These are phyloP conservation scores for Columba guinea DNA, from an alignment of 2,797 vertebrate genomes.

Conservation along the genomic window DNA sequence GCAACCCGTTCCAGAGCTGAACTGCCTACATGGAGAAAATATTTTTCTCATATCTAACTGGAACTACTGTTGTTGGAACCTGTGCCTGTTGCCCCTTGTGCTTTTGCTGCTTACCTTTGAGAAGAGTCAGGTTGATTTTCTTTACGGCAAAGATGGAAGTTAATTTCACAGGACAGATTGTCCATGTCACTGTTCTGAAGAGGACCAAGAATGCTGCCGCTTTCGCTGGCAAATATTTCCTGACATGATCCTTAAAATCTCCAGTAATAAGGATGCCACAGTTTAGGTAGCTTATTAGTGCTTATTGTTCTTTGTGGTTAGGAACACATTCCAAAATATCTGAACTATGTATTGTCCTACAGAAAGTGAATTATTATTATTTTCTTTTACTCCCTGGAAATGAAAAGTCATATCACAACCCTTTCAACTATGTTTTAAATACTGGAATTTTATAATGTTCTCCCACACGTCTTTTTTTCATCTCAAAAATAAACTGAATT, in stretches of 20 bases:
- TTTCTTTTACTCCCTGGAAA: not conserved
- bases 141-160: not conserved
- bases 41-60: not conserved
- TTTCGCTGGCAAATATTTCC: not conserved
- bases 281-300: not conserved
- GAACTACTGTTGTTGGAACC: not conserved
- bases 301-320: not conserved
- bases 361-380: not conserved
- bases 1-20: not conserved
- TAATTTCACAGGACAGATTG: not conserved
- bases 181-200: not conserved
- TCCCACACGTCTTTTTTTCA: not conserved
- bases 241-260: not conserved
- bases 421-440: not conserved
- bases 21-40: not conserved
- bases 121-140: not conserved
- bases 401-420: not conserved
- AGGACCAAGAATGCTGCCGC: not conserved
- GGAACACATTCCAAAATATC: not conserved
- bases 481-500: constrained; percentile 38
- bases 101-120: not conserved
- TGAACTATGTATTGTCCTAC: not conserved
- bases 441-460: not conserved
- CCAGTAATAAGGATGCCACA: not conserved
- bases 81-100: accelerated